Percentiles rank a stretch among this genome's conserved stretches.
phyloP scores from a whole-genome alignment of 2,888 invertebrate species.

The Agriotes lineatus region DNA sequence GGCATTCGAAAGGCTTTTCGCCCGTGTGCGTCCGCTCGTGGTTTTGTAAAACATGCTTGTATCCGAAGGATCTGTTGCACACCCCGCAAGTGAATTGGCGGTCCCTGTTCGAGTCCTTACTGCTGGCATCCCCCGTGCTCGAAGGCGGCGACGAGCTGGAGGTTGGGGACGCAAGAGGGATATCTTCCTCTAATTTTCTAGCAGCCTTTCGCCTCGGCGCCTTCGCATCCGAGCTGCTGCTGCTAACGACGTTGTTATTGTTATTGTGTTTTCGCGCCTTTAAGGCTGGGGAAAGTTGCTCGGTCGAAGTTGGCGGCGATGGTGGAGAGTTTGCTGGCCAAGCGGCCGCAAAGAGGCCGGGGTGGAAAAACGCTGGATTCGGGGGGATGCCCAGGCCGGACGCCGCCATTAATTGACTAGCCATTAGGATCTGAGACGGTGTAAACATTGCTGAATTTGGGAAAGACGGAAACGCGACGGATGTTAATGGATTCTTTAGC shows the following conservation, averaged over 20 bases:
- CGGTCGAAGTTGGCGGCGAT: conserved; percentile 67
- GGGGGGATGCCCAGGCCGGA: conserved; percentile 71
- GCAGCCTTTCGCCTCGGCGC: conserved; percentile 58
- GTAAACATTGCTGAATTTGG: conserved; percentile 65
- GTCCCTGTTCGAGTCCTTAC: conserved; percentile 68
- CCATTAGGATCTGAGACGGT: conserved; percentile 68
- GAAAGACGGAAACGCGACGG: conserved; percentile 70
- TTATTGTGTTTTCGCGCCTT: conserved; percentile 61
- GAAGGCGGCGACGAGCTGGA: conserved; percentile 70
- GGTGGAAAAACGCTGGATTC: conserved; percentile 74
- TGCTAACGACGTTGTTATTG: conserved; percentile 66
- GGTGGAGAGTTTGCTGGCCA: conserved; percentile 69
- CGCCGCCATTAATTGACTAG: conserved; percentile 69
- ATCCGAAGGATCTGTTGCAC: conserved; percentile 91
- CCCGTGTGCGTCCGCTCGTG: conserved; percentile 96
- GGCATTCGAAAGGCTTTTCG: conserved; percentile 94
- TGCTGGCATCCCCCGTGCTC: conserved; percentile 58
- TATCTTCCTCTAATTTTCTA: conserved; percentile 54
- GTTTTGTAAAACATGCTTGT: conserved; percentile 94
- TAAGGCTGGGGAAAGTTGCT: conserved; percentile 63
- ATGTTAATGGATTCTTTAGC: conserved; percentile 69
- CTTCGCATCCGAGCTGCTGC: conserved; percentile 65
- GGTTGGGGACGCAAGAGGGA: conserved; percentile 69
- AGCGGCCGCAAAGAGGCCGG: conserved; percentile 70
- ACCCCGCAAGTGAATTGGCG: conserved; percentile 91